Percentiles rank a stretch among this genome's conserved stretches.
These are phyloP conservation scores for Epirrita christyi DNA, from an alignment of 2,888 invertebrate genomes.

Conservation along the genomic window DNA sequence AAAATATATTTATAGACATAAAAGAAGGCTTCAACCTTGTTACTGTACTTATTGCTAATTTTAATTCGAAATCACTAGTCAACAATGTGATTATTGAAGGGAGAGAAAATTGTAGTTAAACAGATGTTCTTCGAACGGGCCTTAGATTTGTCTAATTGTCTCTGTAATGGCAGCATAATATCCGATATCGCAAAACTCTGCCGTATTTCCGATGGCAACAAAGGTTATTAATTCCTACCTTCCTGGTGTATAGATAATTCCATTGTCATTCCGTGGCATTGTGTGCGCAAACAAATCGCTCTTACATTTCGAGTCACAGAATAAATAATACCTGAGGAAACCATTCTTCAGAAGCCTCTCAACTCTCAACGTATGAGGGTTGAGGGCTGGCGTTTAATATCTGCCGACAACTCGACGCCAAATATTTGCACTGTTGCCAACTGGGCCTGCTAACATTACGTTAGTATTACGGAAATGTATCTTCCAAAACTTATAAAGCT, in stretches of 20 bases:
- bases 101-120: too few species aligned
- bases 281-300: slow-evolving; percentile 53
- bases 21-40: too few species aligned
- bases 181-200: not conserved
- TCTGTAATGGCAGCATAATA: too few species aligned
- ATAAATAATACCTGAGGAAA: slow-evolving; percentile 35
- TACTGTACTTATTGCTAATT: too few species aligned
- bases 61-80: too few species aligned
- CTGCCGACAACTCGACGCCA: slow-evolving; percentile 55
- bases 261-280: slow-evolving; percentile 38
- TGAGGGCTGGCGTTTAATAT: slow-evolving; percentile 38
- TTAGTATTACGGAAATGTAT: not conserved
- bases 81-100: too few species aligned
- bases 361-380: slow-evolving; percentile 56
- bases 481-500: too few species aligned
- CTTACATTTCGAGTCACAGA: slow-evolving; percentile 49
- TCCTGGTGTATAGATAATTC: slow-evolving; percentile 4
- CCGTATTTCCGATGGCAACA: slow-evolving; percentile 5
- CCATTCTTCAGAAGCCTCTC: slow-evolving; percentile 62
- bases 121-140: too few species aligned
- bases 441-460: slow-evolving; percentile 2
- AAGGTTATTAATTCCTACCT: slow-evolving; percentile 5
- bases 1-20: too few species aligned
- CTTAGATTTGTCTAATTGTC: too few species aligned
- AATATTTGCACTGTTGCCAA: slow-evolving; percentile 52